phyloP scores from a whole-genome alignment of 53 echinoderm and acorn worm genomes.

The Stichopus horrens region DNA sequence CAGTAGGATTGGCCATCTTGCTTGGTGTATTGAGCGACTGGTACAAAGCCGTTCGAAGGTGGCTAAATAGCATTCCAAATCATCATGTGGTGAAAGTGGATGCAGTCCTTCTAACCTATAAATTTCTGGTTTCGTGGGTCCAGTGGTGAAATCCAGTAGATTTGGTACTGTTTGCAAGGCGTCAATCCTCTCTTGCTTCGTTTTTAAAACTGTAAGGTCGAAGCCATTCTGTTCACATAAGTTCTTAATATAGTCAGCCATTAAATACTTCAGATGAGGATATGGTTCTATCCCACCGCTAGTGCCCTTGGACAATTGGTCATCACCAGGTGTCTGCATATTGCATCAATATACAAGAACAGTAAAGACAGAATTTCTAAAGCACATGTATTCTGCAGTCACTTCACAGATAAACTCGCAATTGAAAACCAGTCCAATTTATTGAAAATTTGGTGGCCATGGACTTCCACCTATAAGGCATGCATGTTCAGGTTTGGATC shows the following conservation, averaged over 20 bases:
- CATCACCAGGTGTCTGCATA: too few relatives aligned
- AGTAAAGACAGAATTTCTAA: too few relatives aligned
- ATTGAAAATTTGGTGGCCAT: too few relatives aligned
- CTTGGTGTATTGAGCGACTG: neutral
- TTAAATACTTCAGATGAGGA: neutral
- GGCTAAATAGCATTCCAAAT: conserved; percentile 49
- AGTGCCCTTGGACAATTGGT: too few relatives aligned
- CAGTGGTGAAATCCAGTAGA: neutral
- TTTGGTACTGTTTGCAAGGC: conserved; percentile 4
- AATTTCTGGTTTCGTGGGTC: neutral
- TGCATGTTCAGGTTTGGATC: too few relatives aligned
- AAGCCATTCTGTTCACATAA: conserved; percentile 24
- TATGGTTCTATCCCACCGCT: neutral
- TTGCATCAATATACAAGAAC: too few relatives aligned
- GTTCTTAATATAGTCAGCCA: conserved; percentile 14
- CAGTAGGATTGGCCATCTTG: conserved; percentile 44
- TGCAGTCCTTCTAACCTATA: conserved; percentile 48
- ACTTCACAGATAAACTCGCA: too few relatives aligned
- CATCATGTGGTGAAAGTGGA: conserved; percentile 52
- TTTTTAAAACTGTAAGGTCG: conserved; percentile 12
- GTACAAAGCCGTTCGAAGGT: conserved; percentile 57
- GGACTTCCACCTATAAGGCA: too few relatives aligned
- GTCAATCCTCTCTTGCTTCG: neutral
- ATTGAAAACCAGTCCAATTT: too few relatives aligned
- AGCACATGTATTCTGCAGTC: too few relatives aligned